A percentile compares a stretch with the other conserved stretches of the same genome.
Conservation (phyloP, 2,888 invertebrate genomes). For the Druceiella hillmani region DNA sequence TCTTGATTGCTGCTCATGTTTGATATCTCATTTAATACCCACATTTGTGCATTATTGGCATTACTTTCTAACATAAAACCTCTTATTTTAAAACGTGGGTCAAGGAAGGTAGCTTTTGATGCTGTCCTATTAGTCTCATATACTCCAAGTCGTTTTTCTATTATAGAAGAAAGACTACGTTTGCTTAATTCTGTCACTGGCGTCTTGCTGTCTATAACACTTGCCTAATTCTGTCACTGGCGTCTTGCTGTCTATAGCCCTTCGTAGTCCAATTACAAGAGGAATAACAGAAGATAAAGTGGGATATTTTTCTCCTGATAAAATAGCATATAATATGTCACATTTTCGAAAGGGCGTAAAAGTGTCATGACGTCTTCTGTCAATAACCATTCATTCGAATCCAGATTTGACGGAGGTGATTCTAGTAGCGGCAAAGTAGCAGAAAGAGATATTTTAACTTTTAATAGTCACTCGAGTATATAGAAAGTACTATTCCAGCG, state of each 20-base stretch:
- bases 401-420: conserved; percentile 9
- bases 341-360: conserved; percentile 15
- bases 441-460: conserved; percentile 21
- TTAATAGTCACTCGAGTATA: conserved; percentile 23
- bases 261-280: conserved; percentile 17
- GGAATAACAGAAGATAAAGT: conserved; percentile 20
- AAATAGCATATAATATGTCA: too few species aligned
- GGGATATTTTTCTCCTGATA: conserved; percentile 19
- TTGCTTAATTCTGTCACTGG: too few species aligned
- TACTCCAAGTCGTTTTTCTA: too few species aligned
- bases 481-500: conserved; percentile 25
- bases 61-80: conserved; percentile 8
- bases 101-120: conserved; percentile 13
- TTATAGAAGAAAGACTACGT: too few species aligned
- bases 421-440: conserved; percentile 18
- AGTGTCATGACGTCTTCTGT: conserved; percentile 12
- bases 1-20: too few species aligned
- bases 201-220: too few species aligned
- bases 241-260: too few species aligned
- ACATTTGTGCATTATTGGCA: conserved; percentile 10
- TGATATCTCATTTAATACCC: conserved; percentile 9
- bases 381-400: conserved; percentile 16
- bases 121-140: conserved; percentile 10
- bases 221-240: too few species aligned
- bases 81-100: conserved; percentile 15